These are phyloP conservation scores for Petroica traversi DNA, from an alignment of 2,113 vertebrate species.

Conservation along the genomic window DNA sequence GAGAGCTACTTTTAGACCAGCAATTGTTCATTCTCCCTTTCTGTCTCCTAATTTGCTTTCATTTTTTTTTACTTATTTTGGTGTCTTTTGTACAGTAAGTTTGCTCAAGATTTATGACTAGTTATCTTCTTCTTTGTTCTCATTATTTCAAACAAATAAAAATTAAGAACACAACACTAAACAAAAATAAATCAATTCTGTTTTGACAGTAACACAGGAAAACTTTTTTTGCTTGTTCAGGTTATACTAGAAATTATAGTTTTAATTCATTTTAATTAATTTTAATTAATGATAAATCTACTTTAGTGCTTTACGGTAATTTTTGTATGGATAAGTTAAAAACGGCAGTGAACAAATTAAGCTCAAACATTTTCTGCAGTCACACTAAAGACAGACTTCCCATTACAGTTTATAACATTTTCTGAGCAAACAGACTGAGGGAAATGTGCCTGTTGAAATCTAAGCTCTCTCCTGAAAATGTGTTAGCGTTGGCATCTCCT, in stretches of 20 bases:
- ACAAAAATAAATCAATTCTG: background rate
- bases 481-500: background rate
- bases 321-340: background rate
- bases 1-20: constrained; percentile 55
- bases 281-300: constrained; percentile 23
- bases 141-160: constrained; percentile 26
- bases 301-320: background rate
- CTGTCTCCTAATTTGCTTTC: constrained; percentile 24
- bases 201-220: constrained; percentile 33
- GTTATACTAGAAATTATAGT: background rate
- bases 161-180: background rate
- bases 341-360: background rate
- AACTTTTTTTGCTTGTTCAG: background rate
- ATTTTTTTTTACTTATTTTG: constrained; percentile 49
- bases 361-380: background rate
- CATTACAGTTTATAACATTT: background rate
- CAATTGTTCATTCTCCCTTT: constrained; percentile 53
- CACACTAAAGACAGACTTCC: background rate
- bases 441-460: constrained; percentile 17
- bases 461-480: background rate
- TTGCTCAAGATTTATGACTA: constrained; percentile 6
- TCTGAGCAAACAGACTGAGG: background rate
- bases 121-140: constrained; percentile 33
- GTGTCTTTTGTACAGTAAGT: constrained; percentile 16
- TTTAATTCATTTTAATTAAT: no score